These are phyloP conservation scores for Xerus inauris DNA, from an alignment of 2,113 vertebrate genomes.

Conservation along the genomic window DNA sequence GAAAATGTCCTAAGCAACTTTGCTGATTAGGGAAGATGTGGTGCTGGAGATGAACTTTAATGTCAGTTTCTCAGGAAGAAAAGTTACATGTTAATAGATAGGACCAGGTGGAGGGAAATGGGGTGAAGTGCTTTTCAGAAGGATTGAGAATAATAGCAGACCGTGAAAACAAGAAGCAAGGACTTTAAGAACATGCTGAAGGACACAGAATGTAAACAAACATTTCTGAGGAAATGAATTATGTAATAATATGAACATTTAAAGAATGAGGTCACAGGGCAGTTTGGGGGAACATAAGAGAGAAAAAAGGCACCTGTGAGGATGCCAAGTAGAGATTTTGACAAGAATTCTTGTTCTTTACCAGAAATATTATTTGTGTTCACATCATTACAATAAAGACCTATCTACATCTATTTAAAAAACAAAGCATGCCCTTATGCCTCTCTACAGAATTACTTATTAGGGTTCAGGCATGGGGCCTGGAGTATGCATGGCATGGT, in stretches of 20 bases:
- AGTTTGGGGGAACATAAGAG: background rate
- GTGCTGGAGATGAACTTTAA: background rate
- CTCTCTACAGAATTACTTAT: background rate
- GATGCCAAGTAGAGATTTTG: background rate
- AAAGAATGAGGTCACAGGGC: background rate
- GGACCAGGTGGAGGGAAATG: background rate
- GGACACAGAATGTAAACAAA: background rate
- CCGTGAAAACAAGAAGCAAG: background rate
- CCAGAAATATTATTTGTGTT: background rate
- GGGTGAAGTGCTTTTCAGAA: background rate
- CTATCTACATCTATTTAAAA: background rate
- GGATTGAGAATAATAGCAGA: background rate
- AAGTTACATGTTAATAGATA: background rate
- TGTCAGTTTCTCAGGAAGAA: background rate
- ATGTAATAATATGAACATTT: background rate
- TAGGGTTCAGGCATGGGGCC: background rate
- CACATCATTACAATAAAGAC: background rate
- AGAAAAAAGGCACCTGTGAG: background rate
- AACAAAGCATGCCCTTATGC: background rate
- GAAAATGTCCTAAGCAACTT: background rate
- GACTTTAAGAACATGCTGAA: background rate
- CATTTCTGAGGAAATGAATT: constrained; percentile 6
- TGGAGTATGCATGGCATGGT: background rate
- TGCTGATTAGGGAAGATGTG: background rate
- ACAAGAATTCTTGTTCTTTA: background rate